phyloP scores from a whole-genome alignment of 2,113 vertebrate genomes.

The Struthidea cinerea region DNA sequence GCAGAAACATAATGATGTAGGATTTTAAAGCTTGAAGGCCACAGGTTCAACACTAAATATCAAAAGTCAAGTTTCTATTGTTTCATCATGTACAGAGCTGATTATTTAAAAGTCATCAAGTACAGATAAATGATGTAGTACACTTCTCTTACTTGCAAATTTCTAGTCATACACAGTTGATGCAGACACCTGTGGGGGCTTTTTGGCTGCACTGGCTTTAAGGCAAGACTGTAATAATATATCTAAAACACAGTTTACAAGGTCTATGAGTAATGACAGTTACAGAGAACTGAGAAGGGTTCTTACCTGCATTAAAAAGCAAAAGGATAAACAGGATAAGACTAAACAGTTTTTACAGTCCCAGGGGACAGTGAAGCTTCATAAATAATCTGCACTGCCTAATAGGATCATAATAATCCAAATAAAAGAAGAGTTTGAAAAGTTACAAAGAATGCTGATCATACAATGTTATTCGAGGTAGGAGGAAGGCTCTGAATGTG shows the following conservation, averaged over 20 bases:
- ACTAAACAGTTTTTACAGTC: not conserved
- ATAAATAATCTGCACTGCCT: not conserved
- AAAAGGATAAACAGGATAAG: not conserved
- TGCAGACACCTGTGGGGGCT: accelerated
- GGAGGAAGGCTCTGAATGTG: not conserved
- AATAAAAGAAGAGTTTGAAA: not conserved
- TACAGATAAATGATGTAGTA: not conserved
- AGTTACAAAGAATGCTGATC: not conserved
- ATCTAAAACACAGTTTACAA: not conserved
- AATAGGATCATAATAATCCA: not conserved
- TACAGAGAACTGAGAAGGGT: not conserved
- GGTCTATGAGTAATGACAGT: not conserved
- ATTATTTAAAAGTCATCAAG: not conserved
- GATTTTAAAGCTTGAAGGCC: not conserved
- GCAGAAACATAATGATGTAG: not conserved
- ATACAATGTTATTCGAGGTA: not conserved
- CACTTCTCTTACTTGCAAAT: not conserved
- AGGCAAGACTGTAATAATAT: not conserved
- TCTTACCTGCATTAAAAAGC: not conserved
- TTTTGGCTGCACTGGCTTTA: not conserved
- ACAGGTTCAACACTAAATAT: not conserved
- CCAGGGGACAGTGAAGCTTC: not conserved
- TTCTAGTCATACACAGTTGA: not conserved
- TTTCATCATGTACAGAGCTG: not conserved
- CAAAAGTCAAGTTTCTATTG: not conserved